Evolutionary conservation across 2,113 vertebrate genomes (phyloP), one percentile per base, ranked within the genome.

Genomic region (Colius striatus): DNA sequence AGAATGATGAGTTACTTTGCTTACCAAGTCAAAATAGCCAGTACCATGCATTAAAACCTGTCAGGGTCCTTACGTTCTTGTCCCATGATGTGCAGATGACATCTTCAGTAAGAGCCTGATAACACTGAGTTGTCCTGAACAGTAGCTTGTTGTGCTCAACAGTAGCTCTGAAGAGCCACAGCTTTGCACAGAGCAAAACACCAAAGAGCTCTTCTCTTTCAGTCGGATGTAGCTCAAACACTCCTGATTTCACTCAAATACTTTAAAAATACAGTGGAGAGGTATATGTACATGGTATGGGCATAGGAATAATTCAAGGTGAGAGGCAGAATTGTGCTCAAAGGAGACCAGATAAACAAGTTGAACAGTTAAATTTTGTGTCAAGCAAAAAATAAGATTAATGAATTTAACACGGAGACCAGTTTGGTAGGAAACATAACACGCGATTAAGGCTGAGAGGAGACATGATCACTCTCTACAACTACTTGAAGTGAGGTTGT

Each of bases 221-320:
- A 63, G 43, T 32, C 72, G 34, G 9, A 29, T 8, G 1, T 20
- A 63, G 14, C 82, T 61, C 71, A 25, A 23, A 84, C 2, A 16
- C 14, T 60, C 5, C 34, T 30, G 9, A 27, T 62, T 73, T 83
- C 27, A 16, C 43, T 43, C 18, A 58, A 85, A 48, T 45, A 38
- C 27, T 48, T 89, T 16, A n/a, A 62, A 90, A 80, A 5, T 10
- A 27, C 0, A 2, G 13, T 20, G 11, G 16, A 65, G 38, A 45
- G 10, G 21, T 58, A 10, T 18, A 57, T 2, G 2, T 10, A 10
- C 5, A 2, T 6, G 10, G 7, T 15, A 25, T 1, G 74, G 18
- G 9, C 54, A 62, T 0, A 32, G 54, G 25, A 73, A 32, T 51
- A 23, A n/a, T 5, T 77, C 63, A 70, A 74, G 55, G 19, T 16